Evolutionary conservation across 2,797 vertebrate genomes (phyloP).

Genomic region (Pteropus rufus): DNA sequence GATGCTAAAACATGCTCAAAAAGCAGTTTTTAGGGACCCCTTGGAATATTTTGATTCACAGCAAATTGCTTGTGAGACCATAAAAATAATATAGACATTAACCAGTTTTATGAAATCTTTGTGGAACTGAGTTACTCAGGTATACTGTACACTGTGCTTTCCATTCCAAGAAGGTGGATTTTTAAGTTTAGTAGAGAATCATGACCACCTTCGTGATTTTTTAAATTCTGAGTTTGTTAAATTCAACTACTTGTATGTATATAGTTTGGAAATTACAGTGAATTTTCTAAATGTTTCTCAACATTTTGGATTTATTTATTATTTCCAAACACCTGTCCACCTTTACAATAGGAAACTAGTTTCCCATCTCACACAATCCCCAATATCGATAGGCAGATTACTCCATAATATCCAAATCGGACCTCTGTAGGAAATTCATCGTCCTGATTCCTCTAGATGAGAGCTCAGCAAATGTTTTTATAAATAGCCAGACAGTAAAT

Average conservation of each 20-base stretch:
- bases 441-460: neutral
- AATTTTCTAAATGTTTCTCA: neutral
- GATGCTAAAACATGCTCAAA: neutral
- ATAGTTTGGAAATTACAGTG: neutral
- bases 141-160: neutral
- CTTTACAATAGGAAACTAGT: neutral
- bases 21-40: no score
- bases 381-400: neutral
- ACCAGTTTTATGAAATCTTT: neutral
- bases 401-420: neutral
- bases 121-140: neutral
- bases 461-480: neutral
- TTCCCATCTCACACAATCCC: neutral
- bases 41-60: no score
- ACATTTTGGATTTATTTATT: neutral
- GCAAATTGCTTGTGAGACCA: no score
- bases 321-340: neutral
- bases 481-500: neutral
- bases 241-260: neutral
- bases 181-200: no score
- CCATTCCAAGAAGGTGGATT: neutral
- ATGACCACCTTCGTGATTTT: neutral
- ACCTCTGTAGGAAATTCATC: neutral
- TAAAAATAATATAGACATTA: no score
- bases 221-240: neutral